These are phyloP conservation scores for Sphaeramia orbicularis DNA, from an alignment of 2,797 vertebrate genomes.

Conservation along the genomic window DNA sequence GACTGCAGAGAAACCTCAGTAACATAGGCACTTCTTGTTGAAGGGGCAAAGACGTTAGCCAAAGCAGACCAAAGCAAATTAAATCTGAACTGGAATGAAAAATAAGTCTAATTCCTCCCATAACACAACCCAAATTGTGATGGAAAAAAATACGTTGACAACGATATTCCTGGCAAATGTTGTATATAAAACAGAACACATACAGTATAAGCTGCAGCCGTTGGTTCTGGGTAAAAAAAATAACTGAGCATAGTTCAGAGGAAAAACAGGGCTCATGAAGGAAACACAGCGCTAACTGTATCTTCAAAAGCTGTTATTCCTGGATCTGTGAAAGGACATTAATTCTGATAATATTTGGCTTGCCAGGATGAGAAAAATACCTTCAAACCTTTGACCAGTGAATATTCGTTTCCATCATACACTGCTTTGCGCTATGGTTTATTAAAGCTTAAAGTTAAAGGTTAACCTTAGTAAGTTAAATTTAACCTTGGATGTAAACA, in stretches of 20 bases:
- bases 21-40: constrained; percentile 71
- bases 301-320: not conserved
- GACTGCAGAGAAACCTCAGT: constrained; percentile 39
- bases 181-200: constrained; percentile 9
- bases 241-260: constrained; percentile 3
- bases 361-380: constrained; percentile 3
- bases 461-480: too few relatives aligned
- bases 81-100: constrained; percentile 47
- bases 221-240: not conserved
- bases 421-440: not conserved
- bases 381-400: not conserved
- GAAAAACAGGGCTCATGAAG: not conserved
- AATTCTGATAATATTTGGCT: not conserved
- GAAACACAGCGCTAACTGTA: not conserved
- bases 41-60: constrained; percentile 31
- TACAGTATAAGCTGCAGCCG: constrained; percentile 23
- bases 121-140: constrained; percentile 50
- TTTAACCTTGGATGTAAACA: too few relatives aligned
- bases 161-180: constrained; percentile 59
- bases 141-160: constrained; percentile 60
- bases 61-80: constrained; percentile 67
- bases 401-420: not conserved
- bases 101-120: constrained; percentile 51
- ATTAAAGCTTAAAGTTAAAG: too few relatives aligned
- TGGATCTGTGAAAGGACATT: not conserved